Evolutionary conservation across 1,140 invertebrate species (phyloP).

Genomic region (Lasioglossum baleicum): DNA sequence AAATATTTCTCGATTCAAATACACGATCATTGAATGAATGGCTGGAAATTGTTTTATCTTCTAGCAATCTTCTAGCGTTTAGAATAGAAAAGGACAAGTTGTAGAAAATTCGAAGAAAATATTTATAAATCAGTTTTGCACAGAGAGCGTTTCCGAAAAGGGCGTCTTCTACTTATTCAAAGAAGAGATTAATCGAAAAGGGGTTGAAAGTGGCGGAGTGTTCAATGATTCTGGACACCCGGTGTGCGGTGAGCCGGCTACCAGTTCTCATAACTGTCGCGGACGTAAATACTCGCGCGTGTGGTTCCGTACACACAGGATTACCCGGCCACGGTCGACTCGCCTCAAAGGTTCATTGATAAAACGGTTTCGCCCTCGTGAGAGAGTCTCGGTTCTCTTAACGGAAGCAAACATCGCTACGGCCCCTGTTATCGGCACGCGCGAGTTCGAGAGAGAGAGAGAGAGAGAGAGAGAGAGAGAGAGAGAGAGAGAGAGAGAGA

Average conservation of each 20-base stretch:
- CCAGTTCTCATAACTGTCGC: background rate
- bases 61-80: no score
- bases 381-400: background rate
- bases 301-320: background rate
- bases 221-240: background rate
- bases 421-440: conserved; percentile 10
- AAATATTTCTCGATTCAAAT: background rate
- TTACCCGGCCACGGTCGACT: background rate
- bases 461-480: no score
- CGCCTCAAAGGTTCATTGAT: conserved; percentile 40
- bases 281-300: background rate
- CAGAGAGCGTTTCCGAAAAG: no score
- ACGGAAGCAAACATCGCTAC: background rate
- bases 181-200: no score
- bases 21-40: no score
- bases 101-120: no score
- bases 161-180: no score
- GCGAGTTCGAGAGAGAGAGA: no score
- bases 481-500: no score
- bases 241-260: background rate
- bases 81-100: no score
- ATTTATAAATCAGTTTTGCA: no score
- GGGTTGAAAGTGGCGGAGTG: no score
- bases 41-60: background rate
- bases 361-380: conserved; percentile 25